Percentiles rank a stretch among this genome's conserved stretches.
Conservation (phyloP, 1,140 invertebrate genomes). For the Meteorus sp. region DNA sequence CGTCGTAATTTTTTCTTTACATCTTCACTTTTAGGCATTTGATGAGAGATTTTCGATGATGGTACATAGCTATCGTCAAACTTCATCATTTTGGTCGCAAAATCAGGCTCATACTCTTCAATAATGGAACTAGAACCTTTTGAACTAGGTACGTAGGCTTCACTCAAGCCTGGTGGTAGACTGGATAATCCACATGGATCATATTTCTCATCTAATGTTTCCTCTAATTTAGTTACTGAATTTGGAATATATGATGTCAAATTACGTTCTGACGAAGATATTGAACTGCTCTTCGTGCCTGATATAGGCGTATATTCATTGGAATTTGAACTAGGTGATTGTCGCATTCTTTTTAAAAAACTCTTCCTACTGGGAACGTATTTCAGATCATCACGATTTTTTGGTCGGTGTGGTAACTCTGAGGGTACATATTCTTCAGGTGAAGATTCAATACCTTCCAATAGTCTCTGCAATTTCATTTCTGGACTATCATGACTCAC, state of each 20-base stretch:
- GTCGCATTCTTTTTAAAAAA: constrained; percentile 32
- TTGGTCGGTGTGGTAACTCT: constrained; percentile 26
- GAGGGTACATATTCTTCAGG: constrained; percentile 42
- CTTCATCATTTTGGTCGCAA: constrained; percentile 38
- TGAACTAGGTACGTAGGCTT: constrained; percentile 41
- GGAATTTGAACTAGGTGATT: neutral
- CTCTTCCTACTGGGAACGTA: constrained; percentile 43
- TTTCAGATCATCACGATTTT: constrained; percentile 27
- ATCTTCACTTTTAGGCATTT: neutral
- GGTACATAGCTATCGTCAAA: constrained; percentile 43
- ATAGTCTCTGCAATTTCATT: constrained; percentile 13
- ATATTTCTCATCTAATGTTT: constrained; percentile 33
- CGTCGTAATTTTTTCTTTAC: constrained; percentile 16
- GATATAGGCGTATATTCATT: constrained; percentile 38
- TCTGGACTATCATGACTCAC: neutral
- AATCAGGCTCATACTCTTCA: constrained; percentile 43
- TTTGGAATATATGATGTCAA: constrained; percentile 37
- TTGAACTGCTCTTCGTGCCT: neutral
- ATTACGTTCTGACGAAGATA: constrained; percentile 6
- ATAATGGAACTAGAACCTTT: constrained; percentile 32
- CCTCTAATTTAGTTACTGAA: constrained; percentile 26
- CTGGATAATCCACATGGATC: constrained; percentile 30
- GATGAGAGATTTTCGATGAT: constrained; percentile 24
- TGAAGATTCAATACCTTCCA: constrained; percentile 14
- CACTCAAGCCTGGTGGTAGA: constrained; percentile 7